phyloP scores from a whole-genome alignment of 2,888 invertebrate genomes.

The Lysandra bellargus region DNA sequence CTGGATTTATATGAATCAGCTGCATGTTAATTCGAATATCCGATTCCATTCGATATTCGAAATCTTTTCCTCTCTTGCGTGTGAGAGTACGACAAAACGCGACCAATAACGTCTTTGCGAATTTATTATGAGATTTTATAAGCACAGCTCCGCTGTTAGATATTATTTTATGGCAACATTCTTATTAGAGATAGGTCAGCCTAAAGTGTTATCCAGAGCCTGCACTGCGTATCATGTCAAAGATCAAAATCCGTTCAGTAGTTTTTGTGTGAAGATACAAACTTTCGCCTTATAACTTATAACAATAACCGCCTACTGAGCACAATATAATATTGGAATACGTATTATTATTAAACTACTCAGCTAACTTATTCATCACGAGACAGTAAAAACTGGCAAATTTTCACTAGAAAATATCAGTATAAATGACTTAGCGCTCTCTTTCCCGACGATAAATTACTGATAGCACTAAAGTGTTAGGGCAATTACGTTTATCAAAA shows the following conservation, averaged over 20 bases:
- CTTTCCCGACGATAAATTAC: slow-evolving; percentile 28
- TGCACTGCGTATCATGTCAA: too few species aligned
- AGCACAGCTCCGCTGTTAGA: too few species aligned
- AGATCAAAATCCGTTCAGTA: too few species aligned
- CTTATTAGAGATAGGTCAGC: too few species aligned
- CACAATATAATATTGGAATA: neutral
- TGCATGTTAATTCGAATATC: slow-evolving; percentile 14
- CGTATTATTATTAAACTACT: neutral
- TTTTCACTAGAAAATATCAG: slow-evolving; percentile 10
- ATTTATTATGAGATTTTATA: too few species aligned
- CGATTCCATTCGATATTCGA: neutral
- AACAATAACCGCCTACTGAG: neutral
- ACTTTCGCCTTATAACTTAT: too few species aligned
- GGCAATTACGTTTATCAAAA: slow-evolving; percentile 30
- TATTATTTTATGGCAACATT: too few species aligned
- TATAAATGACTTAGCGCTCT: slow-evolving; percentile 29
- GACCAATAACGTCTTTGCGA: too few species aligned
- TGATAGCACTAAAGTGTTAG: slow-evolving; percentile 31
- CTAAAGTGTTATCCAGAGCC: too few species aligned
- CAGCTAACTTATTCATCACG: neutral
- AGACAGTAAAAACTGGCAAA: slow-evolving; percentile 22
- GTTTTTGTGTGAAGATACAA: too few species aligned
- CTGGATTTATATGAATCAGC: slow-evolving; percentile 23
- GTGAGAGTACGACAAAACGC: neutral
- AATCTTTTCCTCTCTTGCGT: neutral